Conservation (phyloP, 2,888 invertebrate genomes). For the Bhutanitis thaidina region DNA sequence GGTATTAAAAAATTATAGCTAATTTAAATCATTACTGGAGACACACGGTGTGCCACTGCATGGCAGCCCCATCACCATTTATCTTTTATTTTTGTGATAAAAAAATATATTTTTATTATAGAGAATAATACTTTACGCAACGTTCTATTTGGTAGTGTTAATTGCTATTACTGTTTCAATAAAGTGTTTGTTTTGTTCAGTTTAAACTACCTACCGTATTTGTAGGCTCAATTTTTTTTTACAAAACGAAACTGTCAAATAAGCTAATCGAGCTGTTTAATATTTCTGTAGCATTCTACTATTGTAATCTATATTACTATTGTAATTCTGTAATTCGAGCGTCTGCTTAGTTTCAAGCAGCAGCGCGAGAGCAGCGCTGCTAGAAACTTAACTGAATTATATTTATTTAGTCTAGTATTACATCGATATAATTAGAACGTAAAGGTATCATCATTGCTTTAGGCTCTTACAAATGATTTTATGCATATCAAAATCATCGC, state of each 20-base stretch:
- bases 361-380: too few species aligned
- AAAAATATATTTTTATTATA: conserved; percentile 33
- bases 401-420: too few species aligned
- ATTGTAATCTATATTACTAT: too few species aligned
- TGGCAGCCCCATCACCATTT: conserved; percentile 48
- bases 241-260: conserved; percentile 40
- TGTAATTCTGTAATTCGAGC: conserved; percentile 46
- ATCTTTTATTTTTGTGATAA: conserved; percentile 44
- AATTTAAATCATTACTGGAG: conserved; percentile 47
- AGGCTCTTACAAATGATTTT: conserved; percentile 39
- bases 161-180: conserved; percentile 27
- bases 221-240: conserved; percentile 52
- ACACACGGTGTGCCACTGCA: conserved; percentile 48
- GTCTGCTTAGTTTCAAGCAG: conserved; percentile 58
- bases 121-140: conserved; percentile 27
- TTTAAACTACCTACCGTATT: conserved; percentile 40
- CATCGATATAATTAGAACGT: conserved; percentile 30
- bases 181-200: conserved; percentile 46
- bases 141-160: conserved; percentile 28
- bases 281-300: too few species aligned
- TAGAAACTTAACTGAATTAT: too few species aligned
- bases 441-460: conserved; percentile 40
- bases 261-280: conserved; percentile 42
- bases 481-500: conserved; percentile 37
- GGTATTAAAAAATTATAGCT: conserved; percentile 26